Base-by-base conservation (phyloP, 64 coral and sea anemone genomes). In the Montipora efflorescens region DNA sequence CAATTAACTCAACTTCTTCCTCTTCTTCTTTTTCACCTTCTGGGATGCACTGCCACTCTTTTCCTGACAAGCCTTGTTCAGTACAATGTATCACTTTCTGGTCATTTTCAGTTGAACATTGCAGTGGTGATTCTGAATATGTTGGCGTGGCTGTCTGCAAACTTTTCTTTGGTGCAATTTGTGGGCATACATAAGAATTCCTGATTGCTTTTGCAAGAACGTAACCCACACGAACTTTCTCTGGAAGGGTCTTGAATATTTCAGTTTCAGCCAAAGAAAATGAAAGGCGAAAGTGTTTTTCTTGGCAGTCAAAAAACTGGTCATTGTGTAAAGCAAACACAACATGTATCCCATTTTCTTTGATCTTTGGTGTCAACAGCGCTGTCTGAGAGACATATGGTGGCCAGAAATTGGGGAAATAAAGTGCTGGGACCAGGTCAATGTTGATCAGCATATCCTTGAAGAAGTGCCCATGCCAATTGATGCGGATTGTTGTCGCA, bases 101-200 rank as follows among this genome's bases (percentile, higher is more conserved):
- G 46, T 80, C 45, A 49, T 80, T 48, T 49, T 80, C 78, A 49
- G 78, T 49, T 80, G 44, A 80, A 80, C 78, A 80, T 58, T 80
- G 21, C 78, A 80, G 20, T 80, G 7, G 78, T 48, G 55, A 3
- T 83, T 20, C 80, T 10, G 80, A 83, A 83, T 1, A 83, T 83
- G 80, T 83, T 51, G 53, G n/a, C 10, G 4, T 81, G 49, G 79
- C 53, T 81, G 79, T 81, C 79, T 81, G 79, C 80, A 83, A 51
- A 51, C 57, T 83, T 83, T 51, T 25, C 57, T 83, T 83, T 51
- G 80, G 80, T 83, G 80, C 80, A 83, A 83, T 83, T 83, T 83
- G 80, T 78, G 76, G 76, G 46, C 76, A 78, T 50, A 78, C 76
- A 49, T 48, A 78, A 5, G 76, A 47, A 78, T 78, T 78, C 48